These are phyloP conservation scores for Chymomyza caudatula DNA, from an alignment of 2,888 invertebrate genomes.

Conservation along the genomic window DNA sequence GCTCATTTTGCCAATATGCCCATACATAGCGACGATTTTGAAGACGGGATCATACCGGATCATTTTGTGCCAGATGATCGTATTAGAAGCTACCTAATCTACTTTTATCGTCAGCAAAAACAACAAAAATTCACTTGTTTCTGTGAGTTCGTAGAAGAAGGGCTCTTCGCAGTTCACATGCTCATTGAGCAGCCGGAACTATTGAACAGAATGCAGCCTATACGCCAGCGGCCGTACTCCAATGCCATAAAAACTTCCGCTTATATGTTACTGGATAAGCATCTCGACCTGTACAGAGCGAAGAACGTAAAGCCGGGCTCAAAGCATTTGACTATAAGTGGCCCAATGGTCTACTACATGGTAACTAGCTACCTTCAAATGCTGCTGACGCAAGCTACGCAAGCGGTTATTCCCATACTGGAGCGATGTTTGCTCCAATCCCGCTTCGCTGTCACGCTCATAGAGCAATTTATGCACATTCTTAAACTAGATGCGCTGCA, in stretches of 20 bases:
- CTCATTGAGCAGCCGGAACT: not conserved
- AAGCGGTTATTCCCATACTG: too few species aligned
- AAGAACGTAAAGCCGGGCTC: too few species aligned
- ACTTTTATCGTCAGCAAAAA: conserved; percentile 2
- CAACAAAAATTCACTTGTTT: not conserved
- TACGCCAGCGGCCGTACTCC: not conserved
- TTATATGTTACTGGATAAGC: not conserved
- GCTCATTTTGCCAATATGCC: not conserved
- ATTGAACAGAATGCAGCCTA: not conserved
- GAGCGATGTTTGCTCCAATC: too few species aligned
- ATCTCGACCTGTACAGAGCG: accelerated
- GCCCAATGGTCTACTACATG: too few species aligned
- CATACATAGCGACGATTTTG: not conserved
- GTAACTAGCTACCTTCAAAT: too few species aligned
- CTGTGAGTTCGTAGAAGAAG: conserved; percentile 15
- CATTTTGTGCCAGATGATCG: not conserved
- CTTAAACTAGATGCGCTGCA: too few species aligned
- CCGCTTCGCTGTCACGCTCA: too few species aligned
- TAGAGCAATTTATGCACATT: too few species aligned
- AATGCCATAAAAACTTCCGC: not conserved
- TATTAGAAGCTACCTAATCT: not conserved
- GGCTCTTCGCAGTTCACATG: conserved; percentile 4
- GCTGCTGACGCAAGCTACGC: too few species aligned
- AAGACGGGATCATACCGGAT: not conserved
- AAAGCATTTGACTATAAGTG: too few species aligned